Percentiles rank a stretch among this genome's conserved stretches.
Evolutionary conservation across 2,797 vertebrate species (phyloP).

Genomic region (Microcaecilia unicolor): DNA sequence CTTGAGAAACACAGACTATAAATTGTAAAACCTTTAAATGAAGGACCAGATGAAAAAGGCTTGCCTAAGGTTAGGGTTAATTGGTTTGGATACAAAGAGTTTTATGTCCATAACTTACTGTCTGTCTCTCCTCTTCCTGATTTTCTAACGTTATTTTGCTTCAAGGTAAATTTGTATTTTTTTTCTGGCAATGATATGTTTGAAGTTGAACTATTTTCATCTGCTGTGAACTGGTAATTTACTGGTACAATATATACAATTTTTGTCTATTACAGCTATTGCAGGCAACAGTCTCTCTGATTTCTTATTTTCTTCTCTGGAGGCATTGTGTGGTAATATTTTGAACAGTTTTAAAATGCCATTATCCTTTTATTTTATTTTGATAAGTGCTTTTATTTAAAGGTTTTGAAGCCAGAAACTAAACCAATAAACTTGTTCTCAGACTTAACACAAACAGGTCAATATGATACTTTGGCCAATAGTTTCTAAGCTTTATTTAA

Average conservation of each 20-base stretch:
- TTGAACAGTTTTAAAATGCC: constrained; percentile 1
- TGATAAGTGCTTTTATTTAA: neutral
- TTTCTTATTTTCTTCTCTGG: neutral
- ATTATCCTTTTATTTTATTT: neutral
- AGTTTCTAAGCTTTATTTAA: too few species aligned
- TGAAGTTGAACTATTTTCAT: constrained; percentile 31
- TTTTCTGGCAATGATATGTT: constrained; percentile 25
- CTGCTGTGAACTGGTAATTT: constrained; percentile 25
- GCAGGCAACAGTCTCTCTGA: neutral
- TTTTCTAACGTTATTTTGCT: constrained; percentile 42
- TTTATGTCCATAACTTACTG: constrained; percentile 57
- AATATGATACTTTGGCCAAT: neutral
- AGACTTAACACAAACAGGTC: too few species aligned
- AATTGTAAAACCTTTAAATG: constrained; percentile 43
- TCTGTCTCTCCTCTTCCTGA: constrained; percentile 46
- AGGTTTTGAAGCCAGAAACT: neutral
- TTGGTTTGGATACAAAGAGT: constrained; percentile 52
- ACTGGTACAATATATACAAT: constrained; percentile 22
- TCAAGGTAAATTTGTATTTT: constrained; percentile 34
- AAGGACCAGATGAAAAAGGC: constrained; percentile 32
- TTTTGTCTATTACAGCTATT: constrained; percentile 8
- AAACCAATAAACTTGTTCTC: neutral
- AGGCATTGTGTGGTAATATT: neutral
- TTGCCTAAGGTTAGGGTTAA: constrained; percentile 49
- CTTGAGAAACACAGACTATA: constrained; percentile 44